phyloP scores from a whole-genome alignment of 2,113 vertebrate species.

The Laticauda colubrina region DNA sequence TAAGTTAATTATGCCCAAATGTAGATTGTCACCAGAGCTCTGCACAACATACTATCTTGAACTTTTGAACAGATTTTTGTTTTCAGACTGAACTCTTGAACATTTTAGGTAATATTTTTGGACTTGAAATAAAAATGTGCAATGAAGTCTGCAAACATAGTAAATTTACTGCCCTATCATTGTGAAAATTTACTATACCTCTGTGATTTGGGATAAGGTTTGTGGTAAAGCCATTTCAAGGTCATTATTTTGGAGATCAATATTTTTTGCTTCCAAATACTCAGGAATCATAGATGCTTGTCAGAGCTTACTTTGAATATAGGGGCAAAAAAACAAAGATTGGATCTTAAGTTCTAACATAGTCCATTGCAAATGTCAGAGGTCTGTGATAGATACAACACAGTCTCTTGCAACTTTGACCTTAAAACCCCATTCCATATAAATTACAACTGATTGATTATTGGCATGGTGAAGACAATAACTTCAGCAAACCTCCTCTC shows the following conservation, averaged over 20 bases:
- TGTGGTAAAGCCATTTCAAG: neutral
- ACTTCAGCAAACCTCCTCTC: neutral
- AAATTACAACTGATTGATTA: constrained; percentile 12
- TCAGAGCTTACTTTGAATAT: neutral
- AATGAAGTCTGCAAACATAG: neutral
- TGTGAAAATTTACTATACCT: neutral
- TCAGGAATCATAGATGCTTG: neutral
- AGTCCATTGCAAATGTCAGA: neutral
- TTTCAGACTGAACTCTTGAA: neutral
- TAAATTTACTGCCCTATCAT: neutral
- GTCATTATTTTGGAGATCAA: neutral
- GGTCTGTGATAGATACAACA: neutral
- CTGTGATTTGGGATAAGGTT: neutral
- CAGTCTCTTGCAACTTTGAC: neutral
- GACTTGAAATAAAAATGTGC: neutral
- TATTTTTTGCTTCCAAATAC: neutral
- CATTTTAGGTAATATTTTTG: neutral
- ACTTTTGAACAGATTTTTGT: neutral
- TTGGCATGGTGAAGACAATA: neutral
- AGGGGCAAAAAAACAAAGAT: neutral
- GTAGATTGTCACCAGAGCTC: neutral
- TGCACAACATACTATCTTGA: neutral
- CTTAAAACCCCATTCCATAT: constrained; percentile 5
- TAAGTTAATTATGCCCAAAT: neutral
- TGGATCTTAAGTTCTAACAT: neutral